Percentiles rank a stretch among this genome's conserved stretches.
These are phyloP conservation scores for Gambusia holbrooki DNA, from an alignment of 2,113 vertebrate genomes.

Conservation along the genomic window DNA sequence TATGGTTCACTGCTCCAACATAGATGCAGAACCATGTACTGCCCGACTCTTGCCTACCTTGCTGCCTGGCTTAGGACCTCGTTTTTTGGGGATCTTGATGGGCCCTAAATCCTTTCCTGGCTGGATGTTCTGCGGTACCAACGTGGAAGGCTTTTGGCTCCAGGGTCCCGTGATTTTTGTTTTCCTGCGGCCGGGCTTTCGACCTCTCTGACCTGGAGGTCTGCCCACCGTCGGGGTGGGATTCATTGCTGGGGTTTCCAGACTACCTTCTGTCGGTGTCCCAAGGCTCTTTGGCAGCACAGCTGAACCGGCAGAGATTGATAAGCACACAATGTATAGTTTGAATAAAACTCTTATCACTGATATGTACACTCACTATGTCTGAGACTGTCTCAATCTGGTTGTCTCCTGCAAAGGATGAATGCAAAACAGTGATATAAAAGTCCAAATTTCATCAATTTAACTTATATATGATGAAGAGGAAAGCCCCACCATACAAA, in stretches of 20 bases:
- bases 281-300: conserved; percentile 91
- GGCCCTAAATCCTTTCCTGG: conserved; percentile 86
- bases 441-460: neutral
- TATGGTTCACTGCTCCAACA: neutral
- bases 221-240: conserved; percentile 83
- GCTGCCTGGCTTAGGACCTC: conserved; percentile 96
- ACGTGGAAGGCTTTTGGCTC: conserved; percentile 80
- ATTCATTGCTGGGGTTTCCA: conserved; percentile 87
- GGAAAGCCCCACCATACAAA: neutral
- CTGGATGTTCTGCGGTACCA: conserved; percentile 69
- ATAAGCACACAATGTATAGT: conserved; percentile 35
- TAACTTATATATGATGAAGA: neutral
- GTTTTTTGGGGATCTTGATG: conserved; percentile 95
- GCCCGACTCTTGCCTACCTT: conserved; percentile 81
- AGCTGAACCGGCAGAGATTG: conserved; percentile 72
- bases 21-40: neutral
- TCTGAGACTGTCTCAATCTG: neutral
- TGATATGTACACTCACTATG: neutral
- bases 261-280: conserved; percentile 84
- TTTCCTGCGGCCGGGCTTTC: conserved; percentile 93
- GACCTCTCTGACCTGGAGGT: conserved; percentile 87
- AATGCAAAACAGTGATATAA: neutral
- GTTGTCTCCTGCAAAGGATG: neutral
- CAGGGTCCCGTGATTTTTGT: conserved; percentile 82
- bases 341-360: neutral